Percentiles rank a stretch among this genome's conserved stretches.
Conservation (phyloP, 2,113 vertebrate genomes). For the Boleophthalmus pectinirostris region DNA sequence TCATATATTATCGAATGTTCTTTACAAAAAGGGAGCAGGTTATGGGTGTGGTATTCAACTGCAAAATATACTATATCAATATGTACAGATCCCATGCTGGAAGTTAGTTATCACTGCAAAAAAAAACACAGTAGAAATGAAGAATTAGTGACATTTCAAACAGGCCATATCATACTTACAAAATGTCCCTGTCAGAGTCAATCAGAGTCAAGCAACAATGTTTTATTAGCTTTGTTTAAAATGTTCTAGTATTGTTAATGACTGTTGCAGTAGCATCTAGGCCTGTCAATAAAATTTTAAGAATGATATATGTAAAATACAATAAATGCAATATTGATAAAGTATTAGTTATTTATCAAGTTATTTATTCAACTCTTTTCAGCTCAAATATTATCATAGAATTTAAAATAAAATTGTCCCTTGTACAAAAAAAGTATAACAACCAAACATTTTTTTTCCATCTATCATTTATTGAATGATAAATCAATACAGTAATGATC, state of each 20-base stretch:
- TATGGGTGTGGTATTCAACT: constrained; percentile 69
- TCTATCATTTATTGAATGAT: too few relatives aligned
- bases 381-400: too few relatives aligned
- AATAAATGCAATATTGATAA: too few relatives aligned
- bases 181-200: constrained; percentile 61
- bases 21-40: constrained; percentile 77
- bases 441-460: too few relatives aligned
- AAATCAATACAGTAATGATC: too few relatives aligned
- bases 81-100: constrained; percentile 85
- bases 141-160: constrained; percentile 36
- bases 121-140: constrained; percentile 54
- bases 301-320: too few relatives aligned
- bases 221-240: constrained; percentile 9
- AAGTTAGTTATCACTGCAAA: constrained; percentile 89
- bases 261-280: not conserved
- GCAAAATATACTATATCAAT: constrained; percentile 87
- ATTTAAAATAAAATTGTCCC: too few relatives aligned
- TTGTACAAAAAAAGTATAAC: too few relatives aligned
- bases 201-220: constrained; percentile 49
- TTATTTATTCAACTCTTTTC: too few relatives aligned
- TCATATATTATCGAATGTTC: constrained; percentile 91
- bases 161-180: constrained; percentile 57
- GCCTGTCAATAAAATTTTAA: too few relatives aligned
- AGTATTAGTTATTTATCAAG: too few relatives aligned
- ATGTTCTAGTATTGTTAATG: not conserved